phyloP scores from a whole-genome alignment of 2,113 vertebrate species.

The Jaculus jaculus region DNA sequence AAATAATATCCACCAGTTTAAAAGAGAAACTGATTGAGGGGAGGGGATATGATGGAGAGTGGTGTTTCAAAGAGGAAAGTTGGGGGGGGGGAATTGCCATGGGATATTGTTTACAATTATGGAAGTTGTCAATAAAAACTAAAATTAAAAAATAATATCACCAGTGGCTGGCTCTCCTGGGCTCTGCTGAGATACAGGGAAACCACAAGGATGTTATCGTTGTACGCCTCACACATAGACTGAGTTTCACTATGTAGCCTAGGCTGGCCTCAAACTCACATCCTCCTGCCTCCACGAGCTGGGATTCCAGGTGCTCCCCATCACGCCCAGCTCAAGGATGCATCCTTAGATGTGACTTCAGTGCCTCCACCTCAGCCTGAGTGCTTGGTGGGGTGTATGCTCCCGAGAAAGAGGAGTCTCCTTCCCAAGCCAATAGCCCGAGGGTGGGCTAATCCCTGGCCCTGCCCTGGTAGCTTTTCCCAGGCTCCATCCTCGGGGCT shows the following conservation, averaged over 20 bases:
- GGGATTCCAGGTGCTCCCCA: neutral
- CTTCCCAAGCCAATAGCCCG: neutral
- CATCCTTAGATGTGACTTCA: neutral
- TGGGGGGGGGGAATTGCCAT: too few species aligned
- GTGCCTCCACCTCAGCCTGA: neutral
- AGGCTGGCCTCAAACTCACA: neutral
- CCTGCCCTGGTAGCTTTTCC: neutral
- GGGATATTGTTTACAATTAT: too few species aligned
- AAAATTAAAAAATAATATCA: too few species aligned
- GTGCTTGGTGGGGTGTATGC: fast-evolving
- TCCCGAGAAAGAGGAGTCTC: neutral
- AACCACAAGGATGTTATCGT: neutral
- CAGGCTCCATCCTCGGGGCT: neutral
- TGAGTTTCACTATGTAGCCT: neutral
- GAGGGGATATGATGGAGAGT: too few species aligned
- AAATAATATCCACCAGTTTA: too few species aligned
- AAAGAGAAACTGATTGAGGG: too few species aligned
- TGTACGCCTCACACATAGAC: neutral
- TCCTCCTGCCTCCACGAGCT: too few species aligned
- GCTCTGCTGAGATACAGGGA: neutral
- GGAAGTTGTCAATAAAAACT: too few species aligned
- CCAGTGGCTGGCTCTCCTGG: neutral
- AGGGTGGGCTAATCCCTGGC: neutral
- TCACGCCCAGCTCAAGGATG: neutral
- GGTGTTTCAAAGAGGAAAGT: too few species aligned